Evolutionary conservation across 2,888 invertebrate genomes (phyloP).

Genomic region (Dicyrtoma fusca): DNA sequence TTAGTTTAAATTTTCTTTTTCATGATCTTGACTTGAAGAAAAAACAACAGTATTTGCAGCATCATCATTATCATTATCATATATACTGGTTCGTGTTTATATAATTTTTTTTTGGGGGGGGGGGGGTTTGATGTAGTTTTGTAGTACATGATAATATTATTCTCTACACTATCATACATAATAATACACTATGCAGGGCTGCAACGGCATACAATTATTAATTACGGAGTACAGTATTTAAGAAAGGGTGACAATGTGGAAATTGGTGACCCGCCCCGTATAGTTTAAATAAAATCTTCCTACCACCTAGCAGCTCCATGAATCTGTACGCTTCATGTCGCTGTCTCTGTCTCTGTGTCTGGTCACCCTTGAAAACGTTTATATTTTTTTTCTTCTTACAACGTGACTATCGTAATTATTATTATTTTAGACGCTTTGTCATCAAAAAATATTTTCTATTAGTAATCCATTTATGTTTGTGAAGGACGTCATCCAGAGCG

Average conservation of each 20-base stretch:
- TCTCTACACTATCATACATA: slow-evolving; percentile 1
- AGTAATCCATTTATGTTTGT: slow-evolving; percentile 1
- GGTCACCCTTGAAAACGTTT: slow-evolving; percentile 1
- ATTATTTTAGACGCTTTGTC: slow-evolving; percentile 2
- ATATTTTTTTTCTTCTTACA: neutral
- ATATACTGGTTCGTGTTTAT: too few relatives aligned
- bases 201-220: neutral
- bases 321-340: neutral
- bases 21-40: too few relatives aligned
- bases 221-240: neutral
- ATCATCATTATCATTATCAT: too few relatives aligned
- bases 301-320: neutral
- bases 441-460: slow-evolving; percentile 1
- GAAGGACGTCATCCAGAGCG: slow-evolving; percentile 17
- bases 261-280: neutral
- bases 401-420: neutral
- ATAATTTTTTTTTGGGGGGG: neutral
- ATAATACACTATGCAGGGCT: neutral
- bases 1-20: neutral
- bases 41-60: too few relatives aligned
- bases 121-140: neutral
- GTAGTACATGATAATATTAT: neutral
- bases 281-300: neutral
- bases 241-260: too few relatives aligned
- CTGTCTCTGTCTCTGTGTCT: too few relatives aligned